Percentiles rank a stretch among this genome's conserved stretches.
Evolutionary conservation across 2,888 invertebrate species (phyloP).

Genomic region (Stenchaetothrips biformis): DNA sequence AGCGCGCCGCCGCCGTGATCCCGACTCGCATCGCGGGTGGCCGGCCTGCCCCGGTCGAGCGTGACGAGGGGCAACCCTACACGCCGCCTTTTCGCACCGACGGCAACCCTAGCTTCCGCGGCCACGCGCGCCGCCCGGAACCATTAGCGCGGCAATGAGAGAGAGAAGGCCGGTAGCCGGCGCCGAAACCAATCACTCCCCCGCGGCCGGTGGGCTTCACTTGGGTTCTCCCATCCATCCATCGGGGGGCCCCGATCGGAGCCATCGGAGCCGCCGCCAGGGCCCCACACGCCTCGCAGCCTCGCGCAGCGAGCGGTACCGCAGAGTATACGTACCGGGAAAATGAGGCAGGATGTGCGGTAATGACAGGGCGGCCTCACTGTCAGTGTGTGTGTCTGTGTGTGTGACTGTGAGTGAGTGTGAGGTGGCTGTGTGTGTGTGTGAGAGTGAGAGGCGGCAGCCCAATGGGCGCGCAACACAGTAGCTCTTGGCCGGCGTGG

Average conservation of each 20-base stretch:
- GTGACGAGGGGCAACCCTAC: not conserved
- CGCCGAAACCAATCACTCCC: no score
- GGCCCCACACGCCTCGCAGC: no score
- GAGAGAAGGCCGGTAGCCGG: not conserved
- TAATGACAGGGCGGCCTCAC: constrained; percentile 12
- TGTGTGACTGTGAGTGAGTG: not conserved
- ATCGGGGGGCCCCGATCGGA: no score
- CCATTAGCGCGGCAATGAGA: no score
- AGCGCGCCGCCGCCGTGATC: no score
- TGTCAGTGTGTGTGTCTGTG: not conserved
- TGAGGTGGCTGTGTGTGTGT: not conserved
- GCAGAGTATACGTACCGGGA: not conserved
- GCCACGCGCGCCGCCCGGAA: not conserved
- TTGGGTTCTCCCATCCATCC: no score
- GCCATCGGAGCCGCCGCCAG: no score
- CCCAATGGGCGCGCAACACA: not conserved
- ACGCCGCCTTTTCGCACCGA: no score
- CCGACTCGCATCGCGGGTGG: not conserved
- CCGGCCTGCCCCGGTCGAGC: not conserved
- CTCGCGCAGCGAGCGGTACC: no score
- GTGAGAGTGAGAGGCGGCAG: not conserved
- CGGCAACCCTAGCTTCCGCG: no score
- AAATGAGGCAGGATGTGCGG: constrained; percentile 3
- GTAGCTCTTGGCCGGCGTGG: not conserved
- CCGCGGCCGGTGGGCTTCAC: no score